Base-by-base conservation (phyloP, 2,888 invertebrate species). In the Octonoba sinensis region DNA sequence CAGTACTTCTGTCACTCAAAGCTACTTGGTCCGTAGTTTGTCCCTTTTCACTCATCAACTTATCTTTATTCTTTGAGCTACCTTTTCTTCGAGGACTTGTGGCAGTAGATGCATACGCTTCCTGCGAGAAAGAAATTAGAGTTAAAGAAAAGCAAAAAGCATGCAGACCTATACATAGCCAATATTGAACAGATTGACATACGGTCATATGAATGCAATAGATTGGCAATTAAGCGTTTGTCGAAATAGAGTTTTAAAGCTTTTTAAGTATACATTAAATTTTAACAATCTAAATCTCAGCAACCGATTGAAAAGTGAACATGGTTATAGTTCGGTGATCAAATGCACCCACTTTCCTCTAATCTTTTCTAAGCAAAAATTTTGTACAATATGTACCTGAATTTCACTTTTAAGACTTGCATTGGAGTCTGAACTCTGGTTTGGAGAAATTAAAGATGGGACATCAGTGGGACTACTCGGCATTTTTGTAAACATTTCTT, bases 401-500 rank as follows among this genome's bases (percentile, higher is more conserved):
- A 88, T 85, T 85, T 89, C 89, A 86, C 87, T 87, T 82, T 86
- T 87, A 57, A 89, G 84, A 86, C 88, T 89, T 49, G 87, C 84
- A 83, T 87, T 88, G 4, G 87, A 87, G 84, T 87, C 87, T 15
- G 86, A 86, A n/a, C 86, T 86, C 67, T 87, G 86, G 60, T 86
- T 86, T 4, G 87, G 87, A 11, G 89, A 85, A 4, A 86, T 86
- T 74, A 86, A 86, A 69, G 87, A 86, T 66, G 87, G 87, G 82
- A 86, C 86, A 67, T 87, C 87, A 44, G 24, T 89, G 88, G 84
- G 91, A 89, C 66, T 91, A 88, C 78, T 90, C 88, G 72, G 90
- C 88, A 64, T 91, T 91, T 44, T 92, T 57, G 87, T 81, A 86
- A 93, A 92, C 62, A 92, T 91, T 20, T 93, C 92, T 13, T 86